phyloP scores from a whole-genome alignment of 2,888 invertebrate genomes.

The Zhengitettix transpicula region DNA sequence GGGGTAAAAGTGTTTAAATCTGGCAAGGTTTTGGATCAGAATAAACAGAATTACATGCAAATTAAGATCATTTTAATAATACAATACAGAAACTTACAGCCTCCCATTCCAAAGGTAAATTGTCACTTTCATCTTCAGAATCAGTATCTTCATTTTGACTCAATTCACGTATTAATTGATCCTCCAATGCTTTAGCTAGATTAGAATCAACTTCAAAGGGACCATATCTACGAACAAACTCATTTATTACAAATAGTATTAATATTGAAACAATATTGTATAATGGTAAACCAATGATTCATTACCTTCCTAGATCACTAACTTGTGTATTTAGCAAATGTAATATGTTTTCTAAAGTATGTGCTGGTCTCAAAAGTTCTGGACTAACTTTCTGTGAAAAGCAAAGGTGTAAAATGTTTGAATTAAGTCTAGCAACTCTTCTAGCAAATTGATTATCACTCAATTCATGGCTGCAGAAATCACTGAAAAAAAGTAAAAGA shows the following conservation, averaged over 20 bases:
- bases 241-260: too few species aligned
- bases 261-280: too few species aligned
- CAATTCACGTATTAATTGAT: slow-evolving; percentile 40
- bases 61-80: background rate
- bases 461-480: slow-evolving; percentile 59
- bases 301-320: slow-evolving; percentile 55
- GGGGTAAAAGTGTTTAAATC: too few species aligned
- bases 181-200: slow-evolving; percentile 42
- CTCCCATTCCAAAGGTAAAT: slow-evolving; percentile 66
- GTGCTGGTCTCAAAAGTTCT: slow-evolving; percentile 42
- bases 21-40: too few species aligned
- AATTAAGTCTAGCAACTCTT: slow-evolving; percentile 60
- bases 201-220: slow-evolving; percentile 41
- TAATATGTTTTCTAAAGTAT: slow-evolving; percentile 55
- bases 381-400: slow-evolving; percentile 56
- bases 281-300: background rate
- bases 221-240: slow-evolving; percentile 32
- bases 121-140: slow-evolving; percentile 52
- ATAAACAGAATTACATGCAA: too few species aligned
- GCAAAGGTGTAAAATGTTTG: slow-evolving; percentile 62
- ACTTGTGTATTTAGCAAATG: slow-evolving; percentile 46
- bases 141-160: slow-evolving; percentile 47
- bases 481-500: slow-evolving; percentile 34
- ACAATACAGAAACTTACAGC: slow-evolving; percentile 32
- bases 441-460: slow-evolving; percentile 53